phyloP scores from a whole-genome alignment of 2,797 vertebrate species.

The Kryptopterus vitreolus region DNA sequence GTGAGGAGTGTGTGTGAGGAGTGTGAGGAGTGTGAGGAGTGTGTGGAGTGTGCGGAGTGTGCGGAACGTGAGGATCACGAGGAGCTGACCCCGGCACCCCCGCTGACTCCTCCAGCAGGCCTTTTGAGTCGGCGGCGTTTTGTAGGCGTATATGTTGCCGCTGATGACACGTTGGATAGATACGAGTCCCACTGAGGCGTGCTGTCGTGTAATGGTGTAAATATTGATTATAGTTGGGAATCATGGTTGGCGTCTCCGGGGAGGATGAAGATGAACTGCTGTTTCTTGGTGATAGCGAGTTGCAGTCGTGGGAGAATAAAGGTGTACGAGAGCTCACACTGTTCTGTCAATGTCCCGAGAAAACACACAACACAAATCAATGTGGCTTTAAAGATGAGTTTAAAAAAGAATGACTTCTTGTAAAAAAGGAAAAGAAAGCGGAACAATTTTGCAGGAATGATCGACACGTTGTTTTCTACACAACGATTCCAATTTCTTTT shows the following conservation, averaged over 20 bases:
- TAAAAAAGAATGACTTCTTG: neutral
- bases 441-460: neutral
- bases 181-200: neutral
- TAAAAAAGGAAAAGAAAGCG: neutral
- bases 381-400: neutral
- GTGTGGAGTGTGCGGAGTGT: no score
- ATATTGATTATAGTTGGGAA: slow-evolving; percentile 47
- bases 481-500: neutral
- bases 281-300: slow-evolving; percentile 11
- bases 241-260: slow-evolving; percentile 21
- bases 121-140: slow-evolving; percentile 13
- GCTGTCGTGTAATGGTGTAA: slow-evolving; percentile 19
- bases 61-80: no score
- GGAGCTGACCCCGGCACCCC: no score
- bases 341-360: slow-evolving; percentile 12
- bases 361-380: slow-evolving; percentile 18
- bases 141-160: slow-evolving; percentile 4
- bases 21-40: no score
- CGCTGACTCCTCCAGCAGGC: slow-evolving; percentile 25
- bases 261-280: slow-evolving; percentile 25
- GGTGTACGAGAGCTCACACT: slow-evolving; percentile 23
- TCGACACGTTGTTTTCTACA: neutral
- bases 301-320: neutral
- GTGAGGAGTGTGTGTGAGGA: no score
- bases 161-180: slow-evolving; percentile 26